phyloP scores from a whole-genome alignment of 2,113 vertebrate species.

The Phyllostomus hastatus region DNA sequence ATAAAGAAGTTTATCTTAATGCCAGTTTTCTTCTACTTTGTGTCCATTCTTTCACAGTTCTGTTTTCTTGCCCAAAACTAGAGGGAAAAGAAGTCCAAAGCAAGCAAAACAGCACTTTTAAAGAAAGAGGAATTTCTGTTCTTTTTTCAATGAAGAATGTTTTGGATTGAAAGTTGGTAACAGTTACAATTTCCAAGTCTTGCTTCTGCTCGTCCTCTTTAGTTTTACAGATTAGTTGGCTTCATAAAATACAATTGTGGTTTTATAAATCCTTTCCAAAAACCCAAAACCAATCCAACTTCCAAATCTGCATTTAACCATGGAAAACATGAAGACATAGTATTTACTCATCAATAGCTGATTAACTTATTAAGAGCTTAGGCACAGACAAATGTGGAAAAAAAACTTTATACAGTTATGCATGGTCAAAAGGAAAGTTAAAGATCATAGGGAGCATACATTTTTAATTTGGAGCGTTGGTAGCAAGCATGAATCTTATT shows the following conservation, averaged over 20 bases:
- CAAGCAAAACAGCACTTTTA: not conserved
- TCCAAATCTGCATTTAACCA: not conserved
- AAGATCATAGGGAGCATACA: not conserved
- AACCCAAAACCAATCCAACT: not conserved
- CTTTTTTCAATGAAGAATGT: not conserved
- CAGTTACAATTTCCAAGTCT: not conserved
- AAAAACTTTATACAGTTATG: not conserved
- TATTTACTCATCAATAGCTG: not conserved
- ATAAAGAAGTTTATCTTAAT: not conserved
- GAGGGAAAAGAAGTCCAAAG: not conserved
- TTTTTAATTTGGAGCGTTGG: not conserved
- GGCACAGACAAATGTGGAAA: not conserved
- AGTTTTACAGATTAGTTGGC: not conserved
- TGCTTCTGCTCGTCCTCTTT: not conserved
- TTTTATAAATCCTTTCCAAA: not conserved
- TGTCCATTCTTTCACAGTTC: not conserved
- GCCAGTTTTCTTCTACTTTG: not conserved
- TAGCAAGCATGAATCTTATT: not conserved
- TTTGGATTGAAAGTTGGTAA: not conserved
- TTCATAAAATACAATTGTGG: conserved; percentile 14
- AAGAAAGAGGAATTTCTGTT: not conserved
- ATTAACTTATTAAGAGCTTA: not conserved
- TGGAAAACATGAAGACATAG: not conserved
- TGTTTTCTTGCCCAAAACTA: not conserved
- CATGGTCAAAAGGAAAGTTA: not conserved